Base-by-base conservation (phyloP, 2,113 vertebrate species). In the Colinus virginianus region DNA sequence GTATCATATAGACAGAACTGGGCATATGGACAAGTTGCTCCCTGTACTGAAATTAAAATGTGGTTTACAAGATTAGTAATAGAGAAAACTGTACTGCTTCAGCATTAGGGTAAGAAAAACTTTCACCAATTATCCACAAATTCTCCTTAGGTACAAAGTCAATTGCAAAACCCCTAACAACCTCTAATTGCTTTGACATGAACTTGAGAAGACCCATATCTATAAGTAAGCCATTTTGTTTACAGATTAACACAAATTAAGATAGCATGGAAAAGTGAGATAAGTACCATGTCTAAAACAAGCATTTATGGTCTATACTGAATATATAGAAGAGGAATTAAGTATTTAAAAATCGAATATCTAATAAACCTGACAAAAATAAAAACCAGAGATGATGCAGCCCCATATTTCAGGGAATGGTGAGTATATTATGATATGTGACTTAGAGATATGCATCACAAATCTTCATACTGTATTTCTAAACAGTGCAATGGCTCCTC, bases 341-440 rank as follows among this genome's bases (percentile, higher is more conserved):
- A 46, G 25, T 46, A 66, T 36, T 69, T 55, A 13, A 68, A 69
- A 8, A 77, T 43, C 76, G 30, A 51, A 34, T 83, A 1, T 66
- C 58, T 90, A 51, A 34, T 81, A 81, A 84, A 58, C 19, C 16
- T 68, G 38, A 46, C 25, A 32, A 55, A 55, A 66, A 80, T 63
- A 11, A 77, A 87, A 68, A n/a, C 14, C 21, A 61, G 11, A 87
- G 75, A 53, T 9, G 11, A 26, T n/a, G 11, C 5, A 85, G n/a
- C 21, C 38, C 7, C 6, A 3, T 62, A 16, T 62, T 86, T 64
- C 51, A 68, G 38, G 32, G 53, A 9, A 32, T 0, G 0, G 7
- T 79, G 13, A 64, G 21, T 48, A 7, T 5, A 34, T 32, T 17
- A 51, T 56, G 9, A 23, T 43, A 8, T 0, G 0, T 62, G 8